These are phyloP conservation scores for Drosophila neocordata DNA, from an alignment of 1,140 invertebrate species.

Conservation along the genomic window DNA sequence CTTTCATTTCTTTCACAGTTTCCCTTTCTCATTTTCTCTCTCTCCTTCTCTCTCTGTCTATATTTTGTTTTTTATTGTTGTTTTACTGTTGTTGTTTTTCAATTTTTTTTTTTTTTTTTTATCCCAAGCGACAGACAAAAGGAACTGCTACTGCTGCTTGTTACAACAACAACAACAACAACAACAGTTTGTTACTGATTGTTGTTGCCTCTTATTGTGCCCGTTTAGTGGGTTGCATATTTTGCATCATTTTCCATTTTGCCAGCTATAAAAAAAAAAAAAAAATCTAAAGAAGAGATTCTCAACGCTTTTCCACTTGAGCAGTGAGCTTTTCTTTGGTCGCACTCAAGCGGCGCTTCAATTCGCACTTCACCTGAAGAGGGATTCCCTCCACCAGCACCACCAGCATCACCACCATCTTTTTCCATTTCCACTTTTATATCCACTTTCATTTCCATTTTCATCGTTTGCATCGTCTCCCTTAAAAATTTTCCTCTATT, in stretches of 20 bases:
- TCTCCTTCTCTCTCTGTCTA: conserved; percentile 10
- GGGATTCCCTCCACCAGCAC: neutral
- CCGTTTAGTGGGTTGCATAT: conserved; percentile 32
- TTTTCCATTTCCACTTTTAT: neutral
- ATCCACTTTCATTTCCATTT: neutral
- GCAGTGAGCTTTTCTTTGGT: conserved; percentile 55
- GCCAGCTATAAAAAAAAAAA: conserved; percentile 19
- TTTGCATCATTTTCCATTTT: conserved; percentile 39
- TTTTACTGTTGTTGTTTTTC: neutral
- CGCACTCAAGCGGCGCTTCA: conserved; percentile 60
- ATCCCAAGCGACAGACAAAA: conserved; percentile 35
- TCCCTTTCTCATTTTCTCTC: conserved; percentile 15
- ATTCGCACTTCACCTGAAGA: conserved; percentile 72
- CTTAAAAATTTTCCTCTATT: neutral
- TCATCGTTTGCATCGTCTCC: neutral
- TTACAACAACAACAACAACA: conserved; percentile 14
- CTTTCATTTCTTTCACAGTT: neutral
- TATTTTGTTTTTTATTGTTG: neutral
- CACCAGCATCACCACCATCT: neutral
- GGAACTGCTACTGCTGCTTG: conserved; percentile 9
- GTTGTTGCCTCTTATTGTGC: conserved; percentile 37
- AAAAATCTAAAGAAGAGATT: conserved; percentile 3
- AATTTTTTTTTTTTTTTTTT: conserved; percentile 9
- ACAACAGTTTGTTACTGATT: conserved; percentile 21
- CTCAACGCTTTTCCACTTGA: conserved; percentile 60